Evolutionary conservation across 2,797 vertebrate species (phyloP), one percentile per base, ranked within the genome.

Genomic region (Paguma larvata): DNA sequence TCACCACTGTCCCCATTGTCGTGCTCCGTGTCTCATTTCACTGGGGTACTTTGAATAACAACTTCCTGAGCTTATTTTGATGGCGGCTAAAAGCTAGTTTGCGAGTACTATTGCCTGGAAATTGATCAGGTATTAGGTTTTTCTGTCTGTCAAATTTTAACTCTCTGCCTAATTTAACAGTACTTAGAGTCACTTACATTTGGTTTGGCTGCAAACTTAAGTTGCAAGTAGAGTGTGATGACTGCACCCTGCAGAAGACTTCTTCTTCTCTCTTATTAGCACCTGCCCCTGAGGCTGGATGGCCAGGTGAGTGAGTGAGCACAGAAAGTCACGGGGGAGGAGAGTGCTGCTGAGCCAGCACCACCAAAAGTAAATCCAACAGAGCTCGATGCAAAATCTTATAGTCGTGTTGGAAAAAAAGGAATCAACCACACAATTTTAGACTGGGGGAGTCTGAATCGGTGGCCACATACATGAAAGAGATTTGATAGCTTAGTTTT

Each of bases 111-210:
- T 90, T 46, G 84, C 30, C 85, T 93, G 77, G 78, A 95, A 94
- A 85, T 94, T 48, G 95, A 79, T 93, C 77, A 95, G 90, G 88
- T 95, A 34, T 92, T 85, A 94, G 94, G 80, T 94, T 94, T 93
- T 75, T 44, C 48, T 67, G 85, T 87, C 82, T 97, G 89, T 97
- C 92, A 97, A 87, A 96, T 94, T 88, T 97, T 93, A 91, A 88
- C 86, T 68, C 0, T 95, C 27, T 30, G 78, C 51, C 44, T 62
- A 92, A 89, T 97, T 92, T 93, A 59, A 93, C 95, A 78, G 92
- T 95, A 91, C 96, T 96, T 59, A 95, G 79, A 96, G 46, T 27
- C 63, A 67, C 75, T 97, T 90, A 73, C n/a, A 92, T 89, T 91
- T 90, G 88, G 77, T 75, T 77, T 18, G 62, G 44, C 18, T 78